phyloP scores from a whole-genome alignment of 92 coral and sea anemone species.

The Siderastrea radians region DNA sequence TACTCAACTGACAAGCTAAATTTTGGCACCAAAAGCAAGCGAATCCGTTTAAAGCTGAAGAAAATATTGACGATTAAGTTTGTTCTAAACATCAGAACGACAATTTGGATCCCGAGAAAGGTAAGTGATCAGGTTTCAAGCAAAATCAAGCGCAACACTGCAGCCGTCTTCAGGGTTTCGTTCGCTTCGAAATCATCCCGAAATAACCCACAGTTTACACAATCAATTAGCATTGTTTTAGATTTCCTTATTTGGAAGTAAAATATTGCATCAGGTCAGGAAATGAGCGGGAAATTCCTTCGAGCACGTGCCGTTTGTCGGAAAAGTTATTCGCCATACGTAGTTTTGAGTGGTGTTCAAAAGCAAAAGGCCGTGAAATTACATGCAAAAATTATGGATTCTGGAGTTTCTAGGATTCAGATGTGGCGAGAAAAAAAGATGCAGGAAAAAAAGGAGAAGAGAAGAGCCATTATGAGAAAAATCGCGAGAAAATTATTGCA shows the following conservation, averaged over 20 bases:
- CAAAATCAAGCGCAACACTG: no score
- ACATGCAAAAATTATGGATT: constrained; percentile 14
- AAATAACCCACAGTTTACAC: no score
- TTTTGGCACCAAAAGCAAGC: constrained; percentile 36
- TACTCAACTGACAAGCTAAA: constrained; percentile 46
- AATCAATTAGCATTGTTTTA: constrained; percentile 1
- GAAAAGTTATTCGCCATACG: no score
- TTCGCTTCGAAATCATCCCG: not conserved
- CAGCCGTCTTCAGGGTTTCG: no score
- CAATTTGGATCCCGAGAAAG: no score
- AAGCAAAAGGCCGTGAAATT: constrained; percentile 5
- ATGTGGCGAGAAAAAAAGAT: constrained; percentile 3
- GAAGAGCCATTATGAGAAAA: constrained; percentile 12
- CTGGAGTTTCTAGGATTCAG: constrained; percentile 30
- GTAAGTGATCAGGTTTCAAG: no score
- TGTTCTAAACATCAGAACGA: no score
- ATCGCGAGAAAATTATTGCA: not conserved
- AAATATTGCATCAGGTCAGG: constrained; percentile 8
- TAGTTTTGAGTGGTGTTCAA: not conserved
- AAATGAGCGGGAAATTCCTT: not conserved
- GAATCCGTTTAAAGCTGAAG: constrained; percentile 21
- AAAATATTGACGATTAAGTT: no score
- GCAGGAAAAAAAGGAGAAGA: not conserved
- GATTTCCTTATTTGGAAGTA: not conserved
- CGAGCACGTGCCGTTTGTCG: not conserved